Conservation (phyloP, 2,888 invertebrate species). For the Acanthosepion lycidas region DNA sequence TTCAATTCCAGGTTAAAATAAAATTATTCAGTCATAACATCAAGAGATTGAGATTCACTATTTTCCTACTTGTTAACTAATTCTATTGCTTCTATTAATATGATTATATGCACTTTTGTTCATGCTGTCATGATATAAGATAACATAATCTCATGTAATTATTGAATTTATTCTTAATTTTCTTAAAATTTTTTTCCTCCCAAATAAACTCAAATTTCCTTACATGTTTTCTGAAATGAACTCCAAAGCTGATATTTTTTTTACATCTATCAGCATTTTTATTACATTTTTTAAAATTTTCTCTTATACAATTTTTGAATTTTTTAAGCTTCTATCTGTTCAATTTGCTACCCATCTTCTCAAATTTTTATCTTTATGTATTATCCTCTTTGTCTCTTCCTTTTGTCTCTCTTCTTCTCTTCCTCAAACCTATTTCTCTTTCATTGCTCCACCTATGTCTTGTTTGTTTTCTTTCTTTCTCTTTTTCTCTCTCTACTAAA, state of each 20-base stretch:
- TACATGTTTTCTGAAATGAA: not conserved
- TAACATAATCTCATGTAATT: not conserved
- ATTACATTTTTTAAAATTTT: not conserved
- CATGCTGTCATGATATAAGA: not conserved
- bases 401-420: too few relatives aligned
- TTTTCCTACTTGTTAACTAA: not conserved
- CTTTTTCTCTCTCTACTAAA: not conserved
- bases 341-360: not conserved
- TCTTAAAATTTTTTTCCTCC: not conserved
- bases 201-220: not conserved
- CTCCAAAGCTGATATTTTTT: not conserved
- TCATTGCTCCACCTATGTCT: too few relatives aligned
- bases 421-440: too few relatives aligned
- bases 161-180: not conserved
- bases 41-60: too few relatives aligned
- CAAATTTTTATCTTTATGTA: not conserved
- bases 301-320: not conserved
- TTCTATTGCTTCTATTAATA: not conserved
- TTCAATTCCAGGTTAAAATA: too few relatives aligned
- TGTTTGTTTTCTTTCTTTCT: too few relatives aligned
- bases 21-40: too few relatives aligned
- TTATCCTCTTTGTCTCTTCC: too few relatives aligned
- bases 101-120: not conserved
- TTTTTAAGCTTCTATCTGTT: not conserved
- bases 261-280: not conserved